Conservation (phyloP, 92 coral and sea anemone species). For the Epizoanthus rinbou region DNA sequence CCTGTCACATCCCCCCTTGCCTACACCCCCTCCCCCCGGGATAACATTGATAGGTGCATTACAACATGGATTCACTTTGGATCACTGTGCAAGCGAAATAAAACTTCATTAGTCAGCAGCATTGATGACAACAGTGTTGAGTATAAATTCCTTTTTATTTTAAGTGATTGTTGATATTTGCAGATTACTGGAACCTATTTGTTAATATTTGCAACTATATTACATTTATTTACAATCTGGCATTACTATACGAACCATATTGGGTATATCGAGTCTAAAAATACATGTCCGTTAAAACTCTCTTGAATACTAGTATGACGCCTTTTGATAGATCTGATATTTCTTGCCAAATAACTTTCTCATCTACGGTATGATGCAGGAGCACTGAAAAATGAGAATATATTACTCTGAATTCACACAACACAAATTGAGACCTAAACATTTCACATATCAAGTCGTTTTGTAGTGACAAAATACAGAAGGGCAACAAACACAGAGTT, state of each 20-base stretch:
- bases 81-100: too few species aligned
- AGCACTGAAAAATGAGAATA: background rate
- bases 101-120: background rate
- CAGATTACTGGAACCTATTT: conserved; percentile 6
- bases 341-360: background rate
- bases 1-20: too few species aligned
- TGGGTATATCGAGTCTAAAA: conserved; percentile 13
- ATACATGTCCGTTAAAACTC: conserved; percentile 19
- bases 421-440: background rate
- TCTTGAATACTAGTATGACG: background rate
- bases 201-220: conserved; percentile 16
- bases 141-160: conserved; percentile 30
- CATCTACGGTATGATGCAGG: conserved; percentile 9
- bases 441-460: background rate
- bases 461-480: background rate
- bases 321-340: background rate
- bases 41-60: too few species aligned
- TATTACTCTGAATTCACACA: background rate
- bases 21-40: too few species aligned
- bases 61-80: too few species aligned
- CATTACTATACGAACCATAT: conserved; percentile 1
- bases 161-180: conserved; percentile 29
- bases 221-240: conserved; percentile 33
- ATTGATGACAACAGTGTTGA: background rate
- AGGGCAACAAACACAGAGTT: too few species aligned